Evolutionary conservation across 2,113 vertebrate species (phyloP).

Genomic region (Tupaia chinensis): DNA sequence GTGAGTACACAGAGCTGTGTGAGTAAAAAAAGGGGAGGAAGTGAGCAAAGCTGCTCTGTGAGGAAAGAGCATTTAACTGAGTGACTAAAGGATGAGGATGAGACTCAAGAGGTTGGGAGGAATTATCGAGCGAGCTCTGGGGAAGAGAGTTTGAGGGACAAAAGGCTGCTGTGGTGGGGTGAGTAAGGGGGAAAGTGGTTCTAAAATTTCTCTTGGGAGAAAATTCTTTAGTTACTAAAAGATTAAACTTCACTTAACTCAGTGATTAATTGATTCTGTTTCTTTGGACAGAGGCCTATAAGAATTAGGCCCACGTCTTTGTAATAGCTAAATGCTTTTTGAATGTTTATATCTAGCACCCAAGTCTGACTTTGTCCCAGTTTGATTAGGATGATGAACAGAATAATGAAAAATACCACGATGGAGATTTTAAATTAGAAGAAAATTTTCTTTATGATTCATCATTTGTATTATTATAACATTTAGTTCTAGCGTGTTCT

Average conservation of each 20-base stretch:
- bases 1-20: neutral
- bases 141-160: neutral
- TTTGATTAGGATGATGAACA: neutral
- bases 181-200: neutral
- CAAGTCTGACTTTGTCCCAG: neutral
- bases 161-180: neutral
- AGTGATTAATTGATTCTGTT: neutral
- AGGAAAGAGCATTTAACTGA: neutral
- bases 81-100: neutral
- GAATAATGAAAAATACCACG: neutral
- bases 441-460: neutral
- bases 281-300: neutral
- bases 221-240: neutral
- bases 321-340: neutral
- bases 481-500: slow-evolving; percentile 4
- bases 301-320: neutral
- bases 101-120: neutral
- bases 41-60: neutral
- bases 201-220: neutral
- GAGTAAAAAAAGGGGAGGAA: neutral
- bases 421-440: slow-evolving; percentile 21
- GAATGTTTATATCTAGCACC: neutral
- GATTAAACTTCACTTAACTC: neutral
- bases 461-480: neutral
- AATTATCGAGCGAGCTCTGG: neutral